Evolutionary conservation across 2,888 invertebrate genomes (phyloP).

Genomic region (Ophion ventricosus): DNA sequence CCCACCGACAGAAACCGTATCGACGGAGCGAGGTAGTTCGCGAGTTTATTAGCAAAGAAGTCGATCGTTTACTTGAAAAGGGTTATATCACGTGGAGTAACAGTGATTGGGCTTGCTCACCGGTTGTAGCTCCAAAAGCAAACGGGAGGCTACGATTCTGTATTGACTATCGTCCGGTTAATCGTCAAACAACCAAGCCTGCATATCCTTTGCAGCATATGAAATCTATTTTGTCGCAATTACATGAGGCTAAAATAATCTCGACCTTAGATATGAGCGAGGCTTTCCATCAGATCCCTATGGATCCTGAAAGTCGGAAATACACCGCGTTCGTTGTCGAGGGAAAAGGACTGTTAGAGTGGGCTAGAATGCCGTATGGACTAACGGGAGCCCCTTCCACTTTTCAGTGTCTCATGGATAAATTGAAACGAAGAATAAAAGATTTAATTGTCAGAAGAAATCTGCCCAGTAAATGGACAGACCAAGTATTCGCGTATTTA

Average conservation of each 20-base stretch:
- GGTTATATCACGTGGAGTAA: too few species aligned
- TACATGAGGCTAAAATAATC: conserved; percentile 26
- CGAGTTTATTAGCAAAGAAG: too few species aligned
- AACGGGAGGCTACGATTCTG: too few species aligned
- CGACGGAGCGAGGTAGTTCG: conserved; percentile 24
- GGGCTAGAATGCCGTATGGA: conserved; percentile 61
- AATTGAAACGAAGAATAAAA: conserved; percentile 42
- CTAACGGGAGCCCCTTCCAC: conserved; percentile 58
- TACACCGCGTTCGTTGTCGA: conserved; percentile 32
- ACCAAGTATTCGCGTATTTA: conserved; percentile 5
- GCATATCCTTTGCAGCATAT: too few species aligned
- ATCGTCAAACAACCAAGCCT: too few species aligned
- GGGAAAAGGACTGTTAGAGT: conserved; percentile 50
- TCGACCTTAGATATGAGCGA: conserved; percentile 31
- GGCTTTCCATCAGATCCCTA: conserved; percentile 63
- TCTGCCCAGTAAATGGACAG: conserved; percentile 30
- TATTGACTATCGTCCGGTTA: too few species aligned
- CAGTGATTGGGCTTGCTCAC: too few species aligned
- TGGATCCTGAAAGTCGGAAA: conserved; percentile 26
- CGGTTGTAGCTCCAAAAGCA: too few species aligned
- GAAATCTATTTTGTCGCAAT: conserved; percentile 45
- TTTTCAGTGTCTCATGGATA: conserved; percentile 58
- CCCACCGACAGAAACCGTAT: conserved; percentile 29
- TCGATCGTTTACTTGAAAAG: too few species aligned
- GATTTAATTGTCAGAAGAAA: conserved; percentile 32